Conservation (phyloP, 2,888 invertebrate genomes). For the Taphrorychus bicolor region DNA sequence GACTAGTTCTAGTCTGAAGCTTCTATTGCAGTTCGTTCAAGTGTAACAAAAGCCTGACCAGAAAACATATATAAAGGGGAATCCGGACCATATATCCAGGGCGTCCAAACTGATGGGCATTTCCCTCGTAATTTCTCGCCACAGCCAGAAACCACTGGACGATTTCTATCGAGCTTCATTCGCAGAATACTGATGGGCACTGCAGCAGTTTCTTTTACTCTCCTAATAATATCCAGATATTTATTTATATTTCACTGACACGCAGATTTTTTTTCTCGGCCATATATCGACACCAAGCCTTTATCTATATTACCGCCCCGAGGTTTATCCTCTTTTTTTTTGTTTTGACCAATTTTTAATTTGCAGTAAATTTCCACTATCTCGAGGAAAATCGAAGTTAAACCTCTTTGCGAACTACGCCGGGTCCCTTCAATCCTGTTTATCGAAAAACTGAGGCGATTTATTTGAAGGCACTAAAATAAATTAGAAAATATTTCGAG, state of each 20-base stretch:
- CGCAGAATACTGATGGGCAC: constrained; percentile 24
- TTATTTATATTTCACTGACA: not conserved
- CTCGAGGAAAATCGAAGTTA: constrained; percentile 36
- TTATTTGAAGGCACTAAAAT: constrained; percentile 19
- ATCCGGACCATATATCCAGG: constrained; percentile 12
- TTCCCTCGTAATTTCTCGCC: constrained; percentile 26
- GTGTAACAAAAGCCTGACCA: constrained; percentile 28
- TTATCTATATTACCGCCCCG: constrained; percentile 24
- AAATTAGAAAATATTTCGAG: constrained; percentile 22
- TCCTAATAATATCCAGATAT: not conserved
- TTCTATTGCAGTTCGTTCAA: constrained; percentile 16
- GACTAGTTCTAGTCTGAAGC: constrained; percentile 13
- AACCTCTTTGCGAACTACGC: constrained; percentile 22
- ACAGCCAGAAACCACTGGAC: constrained; percentile 30
- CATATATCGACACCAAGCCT: constrained; percentile 13
- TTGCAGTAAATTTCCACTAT: constrained; percentile 42
- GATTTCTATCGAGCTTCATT: constrained; percentile 28
- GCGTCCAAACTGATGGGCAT: constrained; percentile 18
- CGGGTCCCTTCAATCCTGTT: constrained; percentile 27
- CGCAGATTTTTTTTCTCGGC: not conserved
- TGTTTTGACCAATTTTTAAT: constrained; percentile 37
- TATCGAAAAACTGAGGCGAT: constrained; percentile 26
- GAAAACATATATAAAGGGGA: constrained; percentile 18
- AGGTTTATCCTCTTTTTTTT: no score
- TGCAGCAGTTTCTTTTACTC: not conserved